Evolutionary conservation across 1,140 invertebrate species (phyloP).

Genomic region (Saccostrea echinata): DNA sequence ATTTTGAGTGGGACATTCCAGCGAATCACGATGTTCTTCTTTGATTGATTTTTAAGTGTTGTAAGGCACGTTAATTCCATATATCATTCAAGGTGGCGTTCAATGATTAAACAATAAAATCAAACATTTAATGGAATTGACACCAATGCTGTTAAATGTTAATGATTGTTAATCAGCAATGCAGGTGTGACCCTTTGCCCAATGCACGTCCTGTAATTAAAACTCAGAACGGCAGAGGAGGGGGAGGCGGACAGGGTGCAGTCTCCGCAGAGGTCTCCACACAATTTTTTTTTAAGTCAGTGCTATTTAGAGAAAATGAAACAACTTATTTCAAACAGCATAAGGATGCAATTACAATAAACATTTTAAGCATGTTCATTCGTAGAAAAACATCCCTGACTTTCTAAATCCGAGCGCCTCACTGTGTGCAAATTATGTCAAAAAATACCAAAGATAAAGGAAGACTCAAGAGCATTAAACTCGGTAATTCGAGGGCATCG

Average conservation of each 20-base stretch:
- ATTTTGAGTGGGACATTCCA: not conserved
- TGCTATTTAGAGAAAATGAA: not conserved
- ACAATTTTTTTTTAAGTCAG: not conserved
- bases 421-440: not conserved
- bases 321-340: not conserved
- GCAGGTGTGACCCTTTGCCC: not conserved
- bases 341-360: not conserved
- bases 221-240: not conserved
- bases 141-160: not conserved
- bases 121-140: not conserved
- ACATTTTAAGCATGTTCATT: not conserved
- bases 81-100: conserved; percentile 1
- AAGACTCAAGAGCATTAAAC: not conserved
- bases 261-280: no score
- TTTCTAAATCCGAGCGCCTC: not conserved
- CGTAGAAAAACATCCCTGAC: not conserved
- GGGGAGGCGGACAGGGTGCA: no score
- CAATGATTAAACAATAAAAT: not conserved
- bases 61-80: not conserved
- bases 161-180: not conserved
- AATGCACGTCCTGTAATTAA: not conserved
- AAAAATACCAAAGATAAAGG: not conserved
- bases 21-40: not conserved
- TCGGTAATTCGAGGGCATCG: not conserved
- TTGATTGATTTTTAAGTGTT: not conserved